Base-by-base conservation (phyloP, 2,888 invertebrate genomes). In the Thelaira solivaga region DNA sequence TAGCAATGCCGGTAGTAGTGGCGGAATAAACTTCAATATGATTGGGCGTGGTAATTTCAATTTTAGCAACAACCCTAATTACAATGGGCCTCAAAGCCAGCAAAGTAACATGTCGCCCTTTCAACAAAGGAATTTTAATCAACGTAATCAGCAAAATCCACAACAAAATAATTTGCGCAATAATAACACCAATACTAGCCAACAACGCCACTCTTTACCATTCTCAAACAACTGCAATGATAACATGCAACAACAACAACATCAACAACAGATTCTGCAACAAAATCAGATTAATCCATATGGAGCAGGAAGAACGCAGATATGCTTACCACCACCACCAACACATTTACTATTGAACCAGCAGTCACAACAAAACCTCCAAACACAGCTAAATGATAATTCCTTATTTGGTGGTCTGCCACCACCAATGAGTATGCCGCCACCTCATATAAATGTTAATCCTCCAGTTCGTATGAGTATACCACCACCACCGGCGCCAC, bases 401-500 rank as follows among this genome's bases (percentile, higher is more conserved):
- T 84, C 73, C 18, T 76, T 84, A 13, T 87, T 85, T 75, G 74
- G 82, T 26, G 83, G 82, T 16, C 45, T 86, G 26, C 86, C 87
- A n/a, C 80, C 85, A 1, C 83, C 85, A 4, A 80, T 84, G 47
- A 71, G 74, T 62, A 57, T 76, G 2, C 49, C 81, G 10, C 82
- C 80, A 20, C 75, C 71, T 22, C 75, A 43, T 36, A 41, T 80
- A 10, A 80, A 75, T 68, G 59, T 68, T 2, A 16, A 36, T 34
- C 34, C 69, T 24, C 67, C 81, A 43, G 68, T 81, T 39, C 62
- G 82, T 39, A 61, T 82, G 20, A 80, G 55, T 4, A 83, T 86
- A n/a, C 87, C 88, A 64, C 84, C 88, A 39, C 86, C 86, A 83
- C 79, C 86, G 84, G 49, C 85, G 84, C 80, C 89, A 82, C 83